phyloP scores from a whole-genome alignment of 2,797 vertebrate genomes.

The Trichosurus vulpecula region DNA sequence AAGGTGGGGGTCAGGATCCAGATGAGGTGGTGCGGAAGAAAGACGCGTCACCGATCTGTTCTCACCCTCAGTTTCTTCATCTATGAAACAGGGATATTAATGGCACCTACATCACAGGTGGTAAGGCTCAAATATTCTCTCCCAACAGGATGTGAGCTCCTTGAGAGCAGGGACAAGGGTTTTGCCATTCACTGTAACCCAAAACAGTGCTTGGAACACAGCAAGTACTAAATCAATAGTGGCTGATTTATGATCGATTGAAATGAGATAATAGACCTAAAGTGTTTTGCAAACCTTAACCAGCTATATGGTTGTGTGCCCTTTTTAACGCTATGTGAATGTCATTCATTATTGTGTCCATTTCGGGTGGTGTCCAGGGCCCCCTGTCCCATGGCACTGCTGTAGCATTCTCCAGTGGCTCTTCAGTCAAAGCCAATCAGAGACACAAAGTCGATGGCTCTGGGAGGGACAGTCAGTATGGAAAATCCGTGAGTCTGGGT shows the following conservation, averaged over 20 bases:
- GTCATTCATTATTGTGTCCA: not conserved
- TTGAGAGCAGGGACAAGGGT: not conserved
- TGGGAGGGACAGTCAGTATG: not conserved
- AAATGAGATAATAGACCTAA: not conserved
- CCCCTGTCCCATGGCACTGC: not conserved
- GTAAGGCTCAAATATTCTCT: not conserved
- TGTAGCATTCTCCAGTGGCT: not conserved
- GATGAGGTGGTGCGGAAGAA: not conserved
- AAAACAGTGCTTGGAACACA: not conserved
- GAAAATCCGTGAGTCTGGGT: not conserved
- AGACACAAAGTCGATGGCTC: not conserved
- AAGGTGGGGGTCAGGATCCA: not conserved
- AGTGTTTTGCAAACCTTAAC: rapidly evolving
- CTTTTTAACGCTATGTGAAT: not conserved
- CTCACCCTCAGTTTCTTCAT: constrained; percentile 4
- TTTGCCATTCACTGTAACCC: not conserved
- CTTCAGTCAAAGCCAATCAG: not conserved
- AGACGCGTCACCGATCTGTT: not conserved
- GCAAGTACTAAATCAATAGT: not conserved
- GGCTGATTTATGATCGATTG: not conserved
- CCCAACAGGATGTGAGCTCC: not conserved
- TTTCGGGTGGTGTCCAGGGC: not conserved
- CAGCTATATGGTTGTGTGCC: not conserved
- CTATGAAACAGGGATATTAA: not conserved
- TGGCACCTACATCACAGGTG: not conserved